These are phyloP conservation scores for Apomyelois bistriatella DNA, from an alignment of 2,888 invertebrate species.

Conservation along the genomic window DNA sequence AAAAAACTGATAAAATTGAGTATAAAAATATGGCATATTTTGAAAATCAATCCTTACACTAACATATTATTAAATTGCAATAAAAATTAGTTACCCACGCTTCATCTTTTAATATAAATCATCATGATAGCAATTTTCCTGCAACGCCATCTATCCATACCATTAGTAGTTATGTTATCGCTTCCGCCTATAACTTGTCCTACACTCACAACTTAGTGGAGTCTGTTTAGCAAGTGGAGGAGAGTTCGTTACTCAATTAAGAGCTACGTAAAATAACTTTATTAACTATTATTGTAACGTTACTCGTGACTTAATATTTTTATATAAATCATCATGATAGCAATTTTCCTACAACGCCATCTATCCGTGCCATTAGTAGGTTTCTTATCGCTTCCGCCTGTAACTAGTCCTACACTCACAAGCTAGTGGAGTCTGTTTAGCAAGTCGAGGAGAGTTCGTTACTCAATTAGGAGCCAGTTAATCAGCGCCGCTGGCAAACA, in stretches of 20 bases:
- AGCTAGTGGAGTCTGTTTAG: conserved; percentile 61
- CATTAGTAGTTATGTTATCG: neutral
- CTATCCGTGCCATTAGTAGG: neutral
- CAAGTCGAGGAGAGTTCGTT: conserved; percentile 66
- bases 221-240: conserved; percentile 65
- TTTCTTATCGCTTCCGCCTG: conserved; percentile 3
- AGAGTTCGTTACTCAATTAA: conserved; percentile 75
- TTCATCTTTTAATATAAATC: too few species aligned
- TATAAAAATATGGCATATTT: too few species aligned
- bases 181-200: conserved; percentile 11
- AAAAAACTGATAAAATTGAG: too few species aligned
- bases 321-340: too few species aligned
- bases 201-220: conserved; percentile 34
- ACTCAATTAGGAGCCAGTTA: conserved; percentile 71
- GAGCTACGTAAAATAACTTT: conserved; percentile 64
- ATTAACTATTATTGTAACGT: too few species aligned
- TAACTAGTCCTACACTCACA: conserved; percentile 22
- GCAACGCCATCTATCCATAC: neutral
- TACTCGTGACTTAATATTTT: too few species aligned
- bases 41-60: too few species aligned
- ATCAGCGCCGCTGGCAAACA: conserved; percentile 67
- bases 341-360: too few species aligned
- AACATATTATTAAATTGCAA: too few species aligned
- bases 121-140: too few species aligned
- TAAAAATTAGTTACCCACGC: too few species aligned